Evolutionary conservation across 2,888 invertebrate species (phyloP).

Genomic region (Bellardia pandia): DNA sequence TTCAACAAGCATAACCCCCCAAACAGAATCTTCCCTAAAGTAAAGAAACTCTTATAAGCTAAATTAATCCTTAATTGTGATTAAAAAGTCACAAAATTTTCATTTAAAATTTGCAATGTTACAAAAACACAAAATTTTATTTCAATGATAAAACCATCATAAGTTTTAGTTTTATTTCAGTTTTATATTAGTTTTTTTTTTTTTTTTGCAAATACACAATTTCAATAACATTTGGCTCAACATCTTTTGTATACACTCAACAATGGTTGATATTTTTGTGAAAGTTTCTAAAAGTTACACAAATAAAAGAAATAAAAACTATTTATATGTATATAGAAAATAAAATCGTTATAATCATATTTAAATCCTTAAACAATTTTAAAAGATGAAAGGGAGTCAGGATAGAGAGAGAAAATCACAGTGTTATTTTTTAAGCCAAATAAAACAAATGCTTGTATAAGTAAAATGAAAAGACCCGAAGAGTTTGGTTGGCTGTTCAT

Average conservation of each 20-base stretch:
- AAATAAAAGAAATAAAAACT: slow-evolving; percentile 22
- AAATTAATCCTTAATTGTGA: slow-evolving; percentile 41
- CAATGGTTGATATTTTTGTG: slow-evolving; percentile 55
- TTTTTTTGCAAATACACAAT: slow-evolving; percentile 7
- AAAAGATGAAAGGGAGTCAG: slow-evolving; percentile 12
- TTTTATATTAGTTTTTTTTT: slow-evolving; percentile 18
- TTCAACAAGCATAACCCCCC: background rate
- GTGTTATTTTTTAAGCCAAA: slow-evolving; percentile 46
- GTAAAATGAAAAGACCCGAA: background rate
- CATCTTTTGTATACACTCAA: slow-evolving; percentile 39
- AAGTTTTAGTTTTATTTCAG: slow-evolving; percentile 62
- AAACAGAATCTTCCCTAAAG: background rate
- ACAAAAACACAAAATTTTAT: slow-evolving; percentile 11
- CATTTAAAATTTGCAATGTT: slow-evolving; percentile 45
- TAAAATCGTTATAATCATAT: slow-evolving; percentile 67
- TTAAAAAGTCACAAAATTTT: slow-evolving; percentile 55
- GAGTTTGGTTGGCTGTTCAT: background rate
- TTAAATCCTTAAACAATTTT: slow-evolving; percentile 71
- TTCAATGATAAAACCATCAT: slow-evolving; percentile 47
- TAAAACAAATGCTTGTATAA: slow-evolving; percentile 32
- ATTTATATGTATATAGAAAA: slow-evolving; percentile 19
- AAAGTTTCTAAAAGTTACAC: slow-evolving; percentile 41
- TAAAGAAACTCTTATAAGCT: background rate
- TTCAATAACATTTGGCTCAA: slow-evolving; percentile 56
- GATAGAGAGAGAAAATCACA: slow-evolving; percentile 8